phyloP scores from a whole-genome alignment of 23 tunicate species.

The Halocynthia aurantium region DNA sequence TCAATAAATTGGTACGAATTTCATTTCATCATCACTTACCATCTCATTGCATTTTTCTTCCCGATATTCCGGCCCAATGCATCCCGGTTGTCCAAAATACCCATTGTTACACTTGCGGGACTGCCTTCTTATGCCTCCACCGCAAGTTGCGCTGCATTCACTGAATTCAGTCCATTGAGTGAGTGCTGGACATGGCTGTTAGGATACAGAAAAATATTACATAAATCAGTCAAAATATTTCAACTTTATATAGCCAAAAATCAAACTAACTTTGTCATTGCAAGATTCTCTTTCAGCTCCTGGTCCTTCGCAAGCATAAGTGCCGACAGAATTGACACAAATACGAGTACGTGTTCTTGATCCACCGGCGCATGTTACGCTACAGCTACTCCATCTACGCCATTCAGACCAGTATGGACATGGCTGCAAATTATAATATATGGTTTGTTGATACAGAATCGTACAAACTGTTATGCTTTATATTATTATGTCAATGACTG shows the following conservation, averaged over 20 bases:
- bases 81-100: conserved; percentile 55
- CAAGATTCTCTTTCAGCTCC: conserved; percentile 10
- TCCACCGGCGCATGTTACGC: conserved; percentile 27
- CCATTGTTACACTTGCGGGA: conserved; percentile 59
- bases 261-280: conserved; percentile 11
- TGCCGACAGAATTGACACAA: conserved; percentile 3
- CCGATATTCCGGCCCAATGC: conserved; percentile 32
- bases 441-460: background rate
- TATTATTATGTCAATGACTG: background rate
- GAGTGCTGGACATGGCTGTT: conserved; percentile 59
- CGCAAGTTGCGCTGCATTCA: conserved; percentile 54
- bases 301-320: conserved; percentile 13
- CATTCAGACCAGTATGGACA: conserved; percentile 29
- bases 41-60: conserved; percentile 42
- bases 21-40: conserved; percentile 11
- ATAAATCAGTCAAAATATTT: background rate
- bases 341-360: conserved; percentile 1
- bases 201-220: background rate
- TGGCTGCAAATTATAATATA: background rate
- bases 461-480: background rate
- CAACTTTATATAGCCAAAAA: background rate
- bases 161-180: conserved; percentile 31
- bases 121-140: conserved; percentile 43
- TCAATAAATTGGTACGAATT: no score
- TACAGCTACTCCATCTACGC: conserved; percentile 20